Evolutionary conservation across 2,113 vertebrate species (phyloP).

Genomic region (Rattus rattus): DNA sequence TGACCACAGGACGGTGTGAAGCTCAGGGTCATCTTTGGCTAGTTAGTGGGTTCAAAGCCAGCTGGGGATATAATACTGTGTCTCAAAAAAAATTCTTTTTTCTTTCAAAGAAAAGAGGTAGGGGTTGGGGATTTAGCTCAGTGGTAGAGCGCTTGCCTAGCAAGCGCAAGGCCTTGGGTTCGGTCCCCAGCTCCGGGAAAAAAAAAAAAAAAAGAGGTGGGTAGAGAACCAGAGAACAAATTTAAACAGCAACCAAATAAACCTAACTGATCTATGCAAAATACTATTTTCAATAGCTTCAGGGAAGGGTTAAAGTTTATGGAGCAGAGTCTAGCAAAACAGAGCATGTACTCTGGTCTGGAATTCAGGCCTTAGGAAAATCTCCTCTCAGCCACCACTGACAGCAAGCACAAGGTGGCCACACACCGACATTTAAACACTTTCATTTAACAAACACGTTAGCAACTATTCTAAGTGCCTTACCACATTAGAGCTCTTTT

Average conservation of each 20-base stretch:
- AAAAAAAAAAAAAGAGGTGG: not conserved
- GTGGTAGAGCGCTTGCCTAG: no score
- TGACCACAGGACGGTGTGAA: no score
- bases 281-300: not conserved
- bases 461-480: not conserved
- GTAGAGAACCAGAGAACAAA: not conserved
- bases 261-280: not conserved
- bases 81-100: not conserved
- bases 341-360: not conserved
- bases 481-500: not conserved
- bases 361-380: not conserved
- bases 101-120: not conserved
- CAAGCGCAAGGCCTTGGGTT: no score
- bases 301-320: not conserved
- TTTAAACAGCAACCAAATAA: not conserved
- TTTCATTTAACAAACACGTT: not conserved
- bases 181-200: no score
- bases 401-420: no score
- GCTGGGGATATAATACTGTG: not conserved
- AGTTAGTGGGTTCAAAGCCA: not conserved
- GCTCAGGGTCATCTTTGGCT: no score
- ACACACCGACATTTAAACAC: not conserved
- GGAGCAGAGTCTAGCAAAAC: not conserved
- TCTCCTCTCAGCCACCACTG: not conserved
- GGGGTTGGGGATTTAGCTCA: not conserved